Evolutionary conservation across 2,888 invertebrate species (phyloP).

Genomic region (Drosophila engyochracea): DNA sequence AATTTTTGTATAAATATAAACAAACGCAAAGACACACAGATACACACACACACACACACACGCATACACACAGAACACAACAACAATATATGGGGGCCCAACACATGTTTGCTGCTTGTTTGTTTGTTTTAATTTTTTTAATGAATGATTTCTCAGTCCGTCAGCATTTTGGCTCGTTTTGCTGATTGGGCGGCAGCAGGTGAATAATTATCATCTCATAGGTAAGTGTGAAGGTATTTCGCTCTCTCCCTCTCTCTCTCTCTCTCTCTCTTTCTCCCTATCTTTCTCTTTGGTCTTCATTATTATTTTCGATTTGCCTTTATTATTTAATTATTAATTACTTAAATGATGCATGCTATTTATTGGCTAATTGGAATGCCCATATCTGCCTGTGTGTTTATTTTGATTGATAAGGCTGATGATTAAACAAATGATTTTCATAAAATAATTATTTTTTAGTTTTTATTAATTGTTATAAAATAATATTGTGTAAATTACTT

Average conservation of each 20-base stretch:
- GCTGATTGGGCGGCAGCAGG: conserved; percentile 58
- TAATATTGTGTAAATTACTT: background rate
- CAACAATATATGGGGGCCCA: conserved; percentile 25
- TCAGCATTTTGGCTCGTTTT: conserved; percentile 56
- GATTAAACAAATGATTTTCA: conserved; percentile 20
- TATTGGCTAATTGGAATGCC: conserved; percentile 47
- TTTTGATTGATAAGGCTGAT: conserved; percentile 21
- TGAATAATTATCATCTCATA: conserved; percentile 80
- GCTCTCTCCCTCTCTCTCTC: background rate
- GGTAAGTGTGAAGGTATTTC: conserved; percentile 13
- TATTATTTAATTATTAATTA: conserved; percentile 62
- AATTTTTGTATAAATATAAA: conserved; percentile 59
- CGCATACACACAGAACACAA: conserved; percentile 18
- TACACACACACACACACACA: conserved; percentile 10
- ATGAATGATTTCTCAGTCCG: conserved; percentile 74
- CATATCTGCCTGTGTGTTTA: conserved; percentile 17
- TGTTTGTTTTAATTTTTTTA: conserved; percentile 75
- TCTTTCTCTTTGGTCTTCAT: conserved; percentile 16
- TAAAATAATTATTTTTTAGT: conserved; percentile 1
- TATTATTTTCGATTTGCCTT: conserved; percentile 28
- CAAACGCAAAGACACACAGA: conserved; percentile 13
- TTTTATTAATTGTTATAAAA: background rate
- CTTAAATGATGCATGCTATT: conserved; percentile 49
- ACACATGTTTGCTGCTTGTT: conserved; percentile 77
- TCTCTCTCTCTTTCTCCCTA: conserved; percentile 8